These are phyloP conservation scores for Hydrocynus forskahlii DNA, from an alignment of 2,797 vertebrate genomes.

Conservation along the genomic window DNA sequence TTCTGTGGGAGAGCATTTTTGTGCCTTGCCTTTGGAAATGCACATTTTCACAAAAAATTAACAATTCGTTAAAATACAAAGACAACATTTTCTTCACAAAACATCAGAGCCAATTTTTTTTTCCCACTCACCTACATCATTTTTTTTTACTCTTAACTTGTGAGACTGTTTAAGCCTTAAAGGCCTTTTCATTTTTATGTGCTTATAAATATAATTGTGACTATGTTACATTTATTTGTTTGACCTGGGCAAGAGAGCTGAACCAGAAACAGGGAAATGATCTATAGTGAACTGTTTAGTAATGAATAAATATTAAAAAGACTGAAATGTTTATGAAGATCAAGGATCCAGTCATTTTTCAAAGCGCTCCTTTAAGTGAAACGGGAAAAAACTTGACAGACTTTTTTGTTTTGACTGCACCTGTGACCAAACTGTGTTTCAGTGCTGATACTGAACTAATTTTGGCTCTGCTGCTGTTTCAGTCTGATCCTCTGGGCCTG, in stretches of 20 bases:
- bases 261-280: not conserved
- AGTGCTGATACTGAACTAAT: not conserved
- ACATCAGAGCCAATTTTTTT: too few species aligned
- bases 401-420: not conserved
- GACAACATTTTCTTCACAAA: too few species aligned
- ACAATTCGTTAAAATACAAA: too few species aligned
- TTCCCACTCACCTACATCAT: too few species aligned
- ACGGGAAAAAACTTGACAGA: not conserved
- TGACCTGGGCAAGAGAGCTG: not conserved
- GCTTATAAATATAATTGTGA: not conserved
- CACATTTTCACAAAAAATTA: not conserved
- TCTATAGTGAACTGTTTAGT: not conserved
- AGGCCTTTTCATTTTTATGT: not conserved
- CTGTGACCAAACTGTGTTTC: not conserved
- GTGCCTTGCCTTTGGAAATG: not conserved
- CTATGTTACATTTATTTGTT: not conserved
- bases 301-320: not conserved
- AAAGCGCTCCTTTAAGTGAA: not conserved
- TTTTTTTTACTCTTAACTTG: too few species aligned
- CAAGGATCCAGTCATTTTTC: not conserved
- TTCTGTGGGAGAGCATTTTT: not conserved
- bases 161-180: not conserved
- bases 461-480: not conserved
- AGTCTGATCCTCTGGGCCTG: conserved; percentile 97
- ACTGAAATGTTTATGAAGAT: not conserved